These are phyloP conservation scores for Germaria angustata DNA, from an alignment of 2,888 invertebrate species.

Conservation along the genomic window DNA sequence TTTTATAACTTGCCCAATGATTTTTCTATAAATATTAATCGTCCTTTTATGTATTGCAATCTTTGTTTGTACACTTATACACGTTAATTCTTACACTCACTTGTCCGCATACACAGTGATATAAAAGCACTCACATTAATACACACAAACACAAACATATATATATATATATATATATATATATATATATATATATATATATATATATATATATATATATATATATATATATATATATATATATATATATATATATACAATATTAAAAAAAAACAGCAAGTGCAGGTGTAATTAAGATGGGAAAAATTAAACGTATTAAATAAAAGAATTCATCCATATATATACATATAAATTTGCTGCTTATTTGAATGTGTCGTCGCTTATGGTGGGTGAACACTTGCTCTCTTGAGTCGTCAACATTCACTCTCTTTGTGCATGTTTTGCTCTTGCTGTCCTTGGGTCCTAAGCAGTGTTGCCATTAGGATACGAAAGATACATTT, in stretches of 20 bases:
- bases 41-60: slow-evolving; percentile 49
- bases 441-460: not conserved
- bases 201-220: too few species aligned
- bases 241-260: not conserved
- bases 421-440: not conserved
- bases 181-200: too few species aligned
- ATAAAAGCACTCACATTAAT: not conserved
- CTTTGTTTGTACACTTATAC: slow-evolving; percentile 37
- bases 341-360: too few species aligned
- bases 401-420: not conserved
- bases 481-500: too few species aligned
- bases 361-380: not conserved
- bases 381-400: slow-evolving; percentile 2
- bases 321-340: slow-evolving; percentile 46
- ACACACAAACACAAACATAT: not conserved
- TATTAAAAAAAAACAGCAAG: slow-evolving; percentile 48
- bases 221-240: too few species aligned
- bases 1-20: slow-evolving; percentile 25
- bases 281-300: slow-evolving; percentile 51
- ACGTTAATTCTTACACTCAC: slow-evolving; percentile 8
- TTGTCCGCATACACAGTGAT: not conserved
- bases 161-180: too few species aligned
- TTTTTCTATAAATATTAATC: slow-evolving; percentile 39
- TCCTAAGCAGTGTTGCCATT: not conserved
- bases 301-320: slow-evolving; percentile 42